Evolutionary conservation across 2,888 invertebrate genomes (phyloP).

Genomic region (Pyrocoelia pectoralis): DNA sequence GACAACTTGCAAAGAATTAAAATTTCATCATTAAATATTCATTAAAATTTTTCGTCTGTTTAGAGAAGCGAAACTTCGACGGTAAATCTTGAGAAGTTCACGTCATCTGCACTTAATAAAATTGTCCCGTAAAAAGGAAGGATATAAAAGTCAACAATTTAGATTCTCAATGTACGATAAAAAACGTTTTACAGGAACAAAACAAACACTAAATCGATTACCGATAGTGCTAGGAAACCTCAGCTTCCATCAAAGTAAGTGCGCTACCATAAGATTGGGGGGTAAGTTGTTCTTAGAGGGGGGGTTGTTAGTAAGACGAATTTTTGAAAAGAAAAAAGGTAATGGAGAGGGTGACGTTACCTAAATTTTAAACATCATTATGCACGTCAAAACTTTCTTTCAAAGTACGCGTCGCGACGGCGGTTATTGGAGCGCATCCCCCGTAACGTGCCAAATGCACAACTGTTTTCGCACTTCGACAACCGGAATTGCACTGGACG

Average conservation of each 20-base stretch:
- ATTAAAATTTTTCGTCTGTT: too few relatives aligned
- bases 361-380: too few relatives aligned
- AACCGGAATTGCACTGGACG: conserved; percentile 27
- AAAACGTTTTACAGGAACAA: neutral
- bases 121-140: neutral
- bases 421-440: neutral
- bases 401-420: neutral
- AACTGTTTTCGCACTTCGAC: conserved; percentile 14
- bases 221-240: neutral
- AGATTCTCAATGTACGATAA: conserved; percentile 1
- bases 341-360: too few relatives aligned
- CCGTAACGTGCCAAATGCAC: neutral
- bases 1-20: too few relatives aligned
- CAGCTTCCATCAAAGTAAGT: neutral
- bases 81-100: neutral
- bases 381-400: neutral
- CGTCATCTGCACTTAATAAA: neutral
- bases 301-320: too few relatives aligned
- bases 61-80: neutral
- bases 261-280: neutral
- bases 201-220: neutral
- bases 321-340: too few relatives aligned
- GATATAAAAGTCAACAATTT: conserved; percentile 1
- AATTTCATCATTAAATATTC: too few relatives aligned
- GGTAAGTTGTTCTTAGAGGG: too few relatives aligned